Evolutionary conservation across 2,113 vertebrate genomes (phyloP).

Genomic region (Corydoras sp.): DNA sequence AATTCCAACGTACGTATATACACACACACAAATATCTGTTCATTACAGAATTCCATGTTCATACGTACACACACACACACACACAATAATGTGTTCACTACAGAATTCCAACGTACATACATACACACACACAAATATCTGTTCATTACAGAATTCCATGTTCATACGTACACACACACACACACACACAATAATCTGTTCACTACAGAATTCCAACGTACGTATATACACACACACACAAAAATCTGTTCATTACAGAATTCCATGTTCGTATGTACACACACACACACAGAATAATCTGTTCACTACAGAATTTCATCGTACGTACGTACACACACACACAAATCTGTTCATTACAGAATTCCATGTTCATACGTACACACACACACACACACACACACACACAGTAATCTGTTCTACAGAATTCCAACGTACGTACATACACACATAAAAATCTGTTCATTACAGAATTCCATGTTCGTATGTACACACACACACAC

Average conservation of each 20-base stretch:
- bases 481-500: too few relatives aligned
- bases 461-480: too few relatives aligned
- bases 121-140: background rate
- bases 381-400: slow-evolving; percentile 2
- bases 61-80: slow-evolving; percentile 1
- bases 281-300: background rate
- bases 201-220: too few relatives aligned
- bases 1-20: too few relatives aligned
- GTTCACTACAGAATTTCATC: too few relatives aligned
- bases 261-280: too few relatives aligned
- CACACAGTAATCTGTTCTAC: background rate
- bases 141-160: too few relatives aligned
- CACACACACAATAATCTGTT: background rate
- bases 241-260: background rate
- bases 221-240: background rate
- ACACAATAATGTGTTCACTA: slow-evolving; percentile 1
- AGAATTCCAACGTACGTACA: too few relatives aligned
- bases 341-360: slow-evolving; percentile 1
- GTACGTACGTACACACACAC: background rate
- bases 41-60: too few relatives aligned
- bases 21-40: background rate
- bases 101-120: too few relatives aligned
- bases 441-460: too few relatives aligned
- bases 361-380: too few relatives aligned
- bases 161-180: slow-evolving; percentile 1